Evolutionary conservation across 92 coral and sea anemone species (phyloP), one percentile per base, ranked within the genome.

Genomic region (Parazoanthus atlanticus): DNA sequence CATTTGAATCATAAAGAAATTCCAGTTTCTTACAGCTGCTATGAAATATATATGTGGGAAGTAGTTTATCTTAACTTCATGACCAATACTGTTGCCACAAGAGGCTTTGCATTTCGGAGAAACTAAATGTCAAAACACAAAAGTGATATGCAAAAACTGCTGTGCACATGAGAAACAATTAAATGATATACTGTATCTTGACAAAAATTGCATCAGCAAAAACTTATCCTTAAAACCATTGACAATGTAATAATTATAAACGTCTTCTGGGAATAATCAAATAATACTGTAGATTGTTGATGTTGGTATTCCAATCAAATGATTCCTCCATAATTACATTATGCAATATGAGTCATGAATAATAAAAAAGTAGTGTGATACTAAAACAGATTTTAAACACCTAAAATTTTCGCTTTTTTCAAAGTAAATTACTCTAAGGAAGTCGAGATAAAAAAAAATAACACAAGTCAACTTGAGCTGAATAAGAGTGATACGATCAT

Each of bases 391-490:
- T 21, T 52, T 52, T 52, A 52, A 52, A 52, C 58, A 52, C 58
- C 58, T 52, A 13, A 15, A 61, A 23, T 25, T 61, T 61, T 61
- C 28, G 26, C 69, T 61, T 61, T 21, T 61, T 34, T 74, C 25
- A 74, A 74, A 74, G 43, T 52, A 21, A 75, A 52, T 80, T 31
- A 52, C 40, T 66, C 30, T n/a, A 56, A 80, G 54, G 33, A 80
- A 80, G 84, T 58, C 71, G 29, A 80, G 30, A 40, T 25, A 76
- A 40, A 76, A 76, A 40, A 76, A 76, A 40, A n/a, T 10, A 67
- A 67, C 5, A 8, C 74, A 29, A 78, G 65, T 49, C 69, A 74
- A 31, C 76, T 74, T 38, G n/a, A 74, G 16, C 21, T 52, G 84
- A 19, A 58, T 32, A 80, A 0, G 8, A 52, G 83, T 12, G n/a